phyloP scores from a whole-genome alignment of 2,113 vertebrate genomes.

The Meriones unguiculatus region DNA sequence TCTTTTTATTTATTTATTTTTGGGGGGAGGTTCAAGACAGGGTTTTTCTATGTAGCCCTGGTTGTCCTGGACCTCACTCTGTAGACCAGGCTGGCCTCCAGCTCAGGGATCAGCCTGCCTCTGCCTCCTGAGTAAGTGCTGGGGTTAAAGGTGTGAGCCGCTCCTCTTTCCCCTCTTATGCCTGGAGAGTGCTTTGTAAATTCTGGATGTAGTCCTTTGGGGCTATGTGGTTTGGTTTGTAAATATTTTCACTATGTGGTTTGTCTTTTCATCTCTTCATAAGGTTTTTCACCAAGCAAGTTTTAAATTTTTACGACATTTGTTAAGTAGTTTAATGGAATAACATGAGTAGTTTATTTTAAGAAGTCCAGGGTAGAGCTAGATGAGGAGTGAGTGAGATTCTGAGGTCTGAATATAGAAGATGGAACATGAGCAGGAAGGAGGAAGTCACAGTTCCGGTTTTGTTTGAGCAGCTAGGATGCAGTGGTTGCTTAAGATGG shows the following conservation, averaged over 20 bases:
- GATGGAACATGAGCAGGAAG: slow-evolving; percentile 4
- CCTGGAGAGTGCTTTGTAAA: not conserved
- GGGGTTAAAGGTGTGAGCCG: not conserved
- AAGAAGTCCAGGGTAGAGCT: not conserved
- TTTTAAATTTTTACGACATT: not conserved
- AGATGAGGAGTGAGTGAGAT: not conserved
- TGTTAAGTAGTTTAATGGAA: not conserved
- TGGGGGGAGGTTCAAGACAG: not conserved
- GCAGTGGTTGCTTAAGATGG: slow-evolving; percentile 12
- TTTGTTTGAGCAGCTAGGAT: slow-evolving; percentile 13
- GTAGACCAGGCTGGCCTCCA: not conserved
- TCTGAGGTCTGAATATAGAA: slow-evolving; percentile 47
- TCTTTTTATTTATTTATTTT: not conserved
- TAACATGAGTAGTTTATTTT: not conserved
- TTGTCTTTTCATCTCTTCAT: not conserved
- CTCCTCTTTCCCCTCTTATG: not conserved
- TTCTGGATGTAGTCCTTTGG: not conserved
- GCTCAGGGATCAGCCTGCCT: not conserved
- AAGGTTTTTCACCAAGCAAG: not conserved
- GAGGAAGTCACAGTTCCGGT: not conserved
- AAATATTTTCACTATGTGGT: not conserved
- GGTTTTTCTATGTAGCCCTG: not conserved
- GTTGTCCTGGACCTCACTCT: not conserved
- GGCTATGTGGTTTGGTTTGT: not conserved
- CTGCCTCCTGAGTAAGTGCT: not conserved